phyloP scores from a whole-genome alignment of 2,797 vertebrate species.

The Hemitrygon akajei region DNA sequence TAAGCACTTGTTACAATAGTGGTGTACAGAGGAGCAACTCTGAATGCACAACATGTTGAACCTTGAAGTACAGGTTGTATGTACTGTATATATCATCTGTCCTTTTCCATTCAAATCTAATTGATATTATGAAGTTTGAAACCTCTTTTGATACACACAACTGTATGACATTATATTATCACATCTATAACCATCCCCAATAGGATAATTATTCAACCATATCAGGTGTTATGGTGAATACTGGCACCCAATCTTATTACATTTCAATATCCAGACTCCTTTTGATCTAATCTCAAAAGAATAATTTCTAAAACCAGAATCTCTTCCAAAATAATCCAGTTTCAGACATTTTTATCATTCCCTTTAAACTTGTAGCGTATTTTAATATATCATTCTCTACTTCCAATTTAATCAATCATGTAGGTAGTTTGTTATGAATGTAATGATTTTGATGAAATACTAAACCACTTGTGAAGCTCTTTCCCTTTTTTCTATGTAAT shows the following conservation, averaged over 20 bases:
- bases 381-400: neutral
- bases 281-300: neutral
- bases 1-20: too few species aligned
- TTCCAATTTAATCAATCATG: neutral
- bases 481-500: neutral
- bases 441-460: neutral
- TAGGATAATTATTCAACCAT: neutral
- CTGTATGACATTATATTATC: neutral
- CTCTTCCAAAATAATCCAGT: neutral
- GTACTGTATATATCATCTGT: neutral
- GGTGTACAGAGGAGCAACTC: too few species aligned
- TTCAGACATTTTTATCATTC: neutral
- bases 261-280: neutral
- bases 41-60: too few species aligned
- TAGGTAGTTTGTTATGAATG: neutral
- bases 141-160: neutral
- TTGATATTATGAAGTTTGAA: neutral
- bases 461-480: neutral
- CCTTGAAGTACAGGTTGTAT: too few species aligned
- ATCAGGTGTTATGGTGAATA: neutral
- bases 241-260: neutral
- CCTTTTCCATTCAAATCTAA: neutral
- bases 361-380: neutral
- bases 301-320: neutral
- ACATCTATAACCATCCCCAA: neutral